Conservation (phyloP, 2,888 invertebrate species). For the Limnephilus auricula region DNA sequence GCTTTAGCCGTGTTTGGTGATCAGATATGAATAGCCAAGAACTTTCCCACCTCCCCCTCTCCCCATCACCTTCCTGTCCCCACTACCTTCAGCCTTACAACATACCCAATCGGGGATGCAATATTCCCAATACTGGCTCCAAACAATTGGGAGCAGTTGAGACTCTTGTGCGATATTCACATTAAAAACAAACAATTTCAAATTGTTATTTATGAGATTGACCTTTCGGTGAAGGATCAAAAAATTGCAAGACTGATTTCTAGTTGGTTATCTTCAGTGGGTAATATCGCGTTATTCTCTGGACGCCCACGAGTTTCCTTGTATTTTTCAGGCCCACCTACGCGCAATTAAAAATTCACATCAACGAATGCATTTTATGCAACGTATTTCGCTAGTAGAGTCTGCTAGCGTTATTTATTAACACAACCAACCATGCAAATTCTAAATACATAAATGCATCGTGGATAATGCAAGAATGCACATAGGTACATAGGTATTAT, state of each 20-base stretch:
- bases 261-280: neutral
- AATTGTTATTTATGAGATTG: neutral
- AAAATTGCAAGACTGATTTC: neutral
- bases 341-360: conserved; percentile 60
- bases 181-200: too few species aligned
- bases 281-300: conserved; percentile 10
- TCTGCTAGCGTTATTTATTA: conserved; percentile 24
- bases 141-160: too few species aligned
- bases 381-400: conserved; percentile 44
- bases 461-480: neutral
- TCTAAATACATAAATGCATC: neutral
- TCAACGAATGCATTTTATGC: conserved; percentile 50
- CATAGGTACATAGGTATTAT: too few species aligned
- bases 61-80: too few species aligned
- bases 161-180: too few species aligned
- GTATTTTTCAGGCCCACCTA: conserved; percentile 59
- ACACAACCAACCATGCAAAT: conserved; percentile 10
- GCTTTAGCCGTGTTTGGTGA: too few species aligned
- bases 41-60: too few species aligned
- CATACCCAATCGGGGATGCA: too few species aligned
- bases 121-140: too few species aligned
- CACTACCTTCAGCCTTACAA: too few species aligned
- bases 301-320: conserved; percentile 37
- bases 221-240: neutral
- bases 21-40: too few species aligned